Percentiles rank a stretch among this genome's conserved stretches.
phyloP scores from a whole-genome alignment of 2,888 invertebrate genomes.

The Nemapogon koenigi region DNA sequence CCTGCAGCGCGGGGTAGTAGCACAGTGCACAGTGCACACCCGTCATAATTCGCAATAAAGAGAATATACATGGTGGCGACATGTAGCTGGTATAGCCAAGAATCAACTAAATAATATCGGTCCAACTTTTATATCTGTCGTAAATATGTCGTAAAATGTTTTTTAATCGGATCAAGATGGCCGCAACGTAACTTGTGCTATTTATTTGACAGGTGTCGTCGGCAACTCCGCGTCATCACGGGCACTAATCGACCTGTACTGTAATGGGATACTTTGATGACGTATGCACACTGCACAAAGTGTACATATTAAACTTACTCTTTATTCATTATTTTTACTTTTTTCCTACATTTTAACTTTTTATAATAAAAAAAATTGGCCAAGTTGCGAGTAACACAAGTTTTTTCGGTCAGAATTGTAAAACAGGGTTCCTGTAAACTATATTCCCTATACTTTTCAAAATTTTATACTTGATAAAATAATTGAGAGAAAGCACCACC shows the following conservation, averaged over 20 bases:
- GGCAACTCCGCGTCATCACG: background rate
- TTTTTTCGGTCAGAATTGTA: too few species aligned
- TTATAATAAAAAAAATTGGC: too few species aligned
- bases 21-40: conserved; percentile 14
- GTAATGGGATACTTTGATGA: too few species aligned
- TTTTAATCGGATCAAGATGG: conserved; percentile 13
- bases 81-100: conserved; percentile 14
- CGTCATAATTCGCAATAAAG: conserved; percentile 1
- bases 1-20: background rate
- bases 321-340: too few species aligned
- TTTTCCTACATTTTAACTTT: too few species aligned
- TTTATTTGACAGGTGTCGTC: conserved; percentile 8
- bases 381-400: too few species aligned
- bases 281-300: too few species aligned
- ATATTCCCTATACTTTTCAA: background rate
- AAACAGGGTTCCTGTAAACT: background rate
- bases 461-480: too few species aligned
- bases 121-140: conserved; percentile 1
- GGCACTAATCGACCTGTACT: too few species aligned
- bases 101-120: conserved; percentile 9
- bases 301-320: too few species aligned
- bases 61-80: background rate
- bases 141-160: conserved; percentile 12
- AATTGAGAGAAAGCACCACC: too few species aligned
- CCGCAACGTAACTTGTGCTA: conserved; percentile 10